phyloP scores from a whole-genome alignment of 92 coral and sea anemone genomes.

The Bergia puertoricense region DNA sequence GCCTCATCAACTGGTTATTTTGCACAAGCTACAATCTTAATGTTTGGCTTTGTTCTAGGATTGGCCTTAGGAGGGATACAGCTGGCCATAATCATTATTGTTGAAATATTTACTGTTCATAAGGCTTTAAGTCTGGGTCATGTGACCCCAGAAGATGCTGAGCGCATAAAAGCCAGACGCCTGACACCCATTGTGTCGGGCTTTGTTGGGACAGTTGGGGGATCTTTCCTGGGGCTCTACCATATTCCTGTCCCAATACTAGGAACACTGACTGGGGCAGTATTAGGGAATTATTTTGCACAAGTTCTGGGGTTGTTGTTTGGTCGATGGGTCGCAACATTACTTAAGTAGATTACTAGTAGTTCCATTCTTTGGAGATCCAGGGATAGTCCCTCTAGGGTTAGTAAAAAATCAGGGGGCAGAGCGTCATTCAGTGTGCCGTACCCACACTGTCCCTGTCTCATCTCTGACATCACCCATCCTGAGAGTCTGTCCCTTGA shows the following conservation, averaged over 20 bases:
- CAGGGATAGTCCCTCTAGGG: too few species aligned
- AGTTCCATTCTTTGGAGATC: too few species aligned
- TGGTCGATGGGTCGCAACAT: conserved; percentile 84
- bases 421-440: too few species aligned
- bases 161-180: conserved; percentile 83
- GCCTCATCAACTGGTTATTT: conserved; percentile 74
- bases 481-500: too few species aligned
- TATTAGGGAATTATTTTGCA: conserved; percentile 66
- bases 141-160: conserved; percentile 84
- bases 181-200: conserved; percentile 78
- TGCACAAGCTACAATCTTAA: conserved; percentile 72
- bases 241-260: conserved; percentile 66
- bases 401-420: too few species aligned
- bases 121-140: conserved; percentile 72
- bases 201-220: conserved; percentile 77
- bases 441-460: too few species aligned
- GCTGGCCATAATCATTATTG: conserved; percentile 64
- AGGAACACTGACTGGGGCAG: conserved; percentile 72
- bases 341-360: conserved; percentile 29
- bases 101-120: conserved; percentile 63
- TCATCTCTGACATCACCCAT: too few species aligned
- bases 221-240: conserved; percentile 68
- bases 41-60: conserved; percentile 57
- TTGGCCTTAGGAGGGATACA: conserved; percentile 65
- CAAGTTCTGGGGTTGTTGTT: conserved; percentile 75